Conservation (phyloP, 1,140 invertebrate species). For the Aphelinus atriplicis region DNA sequence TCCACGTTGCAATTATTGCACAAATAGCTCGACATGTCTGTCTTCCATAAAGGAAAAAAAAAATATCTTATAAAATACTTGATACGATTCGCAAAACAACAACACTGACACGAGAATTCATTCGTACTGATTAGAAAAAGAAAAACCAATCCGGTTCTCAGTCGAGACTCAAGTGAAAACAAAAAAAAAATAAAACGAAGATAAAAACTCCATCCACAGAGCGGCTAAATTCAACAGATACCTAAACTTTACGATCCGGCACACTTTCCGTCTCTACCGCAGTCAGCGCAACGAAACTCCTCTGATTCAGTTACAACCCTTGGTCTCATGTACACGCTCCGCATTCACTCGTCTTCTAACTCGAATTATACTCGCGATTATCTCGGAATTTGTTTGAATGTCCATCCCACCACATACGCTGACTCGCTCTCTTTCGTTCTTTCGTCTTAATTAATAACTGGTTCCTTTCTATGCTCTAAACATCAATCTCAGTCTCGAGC, state of each 20-base stretch:
- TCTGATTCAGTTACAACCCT: conserved; percentile 7
- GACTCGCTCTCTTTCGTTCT: conserved; percentile 39
- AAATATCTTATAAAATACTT: too few relatives aligned
- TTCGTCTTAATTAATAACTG: conserved; percentile 30
- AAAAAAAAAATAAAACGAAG: too few relatives aligned
- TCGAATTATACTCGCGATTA: too few relatives aligned
- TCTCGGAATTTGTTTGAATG: too few relatives aligned
- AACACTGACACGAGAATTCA: too few relatives aligned
- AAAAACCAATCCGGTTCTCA: too few relatives aligned
- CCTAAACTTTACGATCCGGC: neutral
- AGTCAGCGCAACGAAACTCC: neutral
- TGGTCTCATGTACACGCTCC: neutral
- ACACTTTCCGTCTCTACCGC: neutral
- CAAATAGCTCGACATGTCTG: too few relatives aligned
- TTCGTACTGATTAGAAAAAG: too few relatives aligned
- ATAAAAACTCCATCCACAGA: neutral
- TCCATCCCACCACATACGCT: neutral
- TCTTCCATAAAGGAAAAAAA: too few relatives aligned
- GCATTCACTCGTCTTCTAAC: conserved; percentile 28
- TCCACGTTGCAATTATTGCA: too few relatives aligned
- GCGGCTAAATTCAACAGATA: conserved; percentile 14
- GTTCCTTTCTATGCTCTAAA: conserved; percentile 41
- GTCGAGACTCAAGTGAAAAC: too few relatives aligned
- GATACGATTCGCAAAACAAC: too few relatives aligned
- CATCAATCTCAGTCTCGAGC: conserved; percentile 37